These are phyloP conservation scores for Alviniconcha marisindica DNA, from an alignment of 1,140 invertebrate genomes.

Conservation along the genomic window DNA sequence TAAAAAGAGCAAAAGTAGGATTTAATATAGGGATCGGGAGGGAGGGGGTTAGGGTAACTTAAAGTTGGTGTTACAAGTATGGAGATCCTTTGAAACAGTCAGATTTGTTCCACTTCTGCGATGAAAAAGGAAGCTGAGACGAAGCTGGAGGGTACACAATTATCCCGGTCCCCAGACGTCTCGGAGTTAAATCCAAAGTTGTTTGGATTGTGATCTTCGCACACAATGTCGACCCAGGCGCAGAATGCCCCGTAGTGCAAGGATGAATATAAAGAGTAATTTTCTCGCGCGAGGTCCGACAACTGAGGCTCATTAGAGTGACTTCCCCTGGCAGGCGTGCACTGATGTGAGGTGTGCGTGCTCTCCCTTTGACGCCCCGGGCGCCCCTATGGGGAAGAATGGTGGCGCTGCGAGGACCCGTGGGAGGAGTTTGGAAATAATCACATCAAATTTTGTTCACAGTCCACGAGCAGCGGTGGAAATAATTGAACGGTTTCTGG, in stretches of 20 bases:
- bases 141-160: not conserved
- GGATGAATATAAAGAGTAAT: conserved; percentile 28
- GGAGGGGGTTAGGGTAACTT: no score
- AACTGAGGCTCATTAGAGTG: conserved; percentile 31
- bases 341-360: conserved; percentile 26
- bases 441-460: not conserved
- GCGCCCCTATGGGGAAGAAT: conserved; percentile 11
- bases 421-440: conserved; percentile 22
- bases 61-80: no score
- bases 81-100: no score
- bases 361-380: conserved; percentile 25
- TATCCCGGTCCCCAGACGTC: not conserved
- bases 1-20: no score
- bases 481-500: conserved; percentile 11
- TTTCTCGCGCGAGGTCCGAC: conserved; percentile 10
- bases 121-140: no score
- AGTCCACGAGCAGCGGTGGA: not conserved
- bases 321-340: conserved; percentile 31
- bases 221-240: conserved; percentile 18
- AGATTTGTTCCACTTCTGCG: no score
- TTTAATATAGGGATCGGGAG: no score
- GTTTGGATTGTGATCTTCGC: conserved; percentile 1
- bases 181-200: conserved; percentile 10
- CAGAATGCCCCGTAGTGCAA: conserved; percentile 3
- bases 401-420: not conserved